Conservation (phyloP, 2,113 vertebrate genomes). For the Pluvianellus socialis region DNA sequence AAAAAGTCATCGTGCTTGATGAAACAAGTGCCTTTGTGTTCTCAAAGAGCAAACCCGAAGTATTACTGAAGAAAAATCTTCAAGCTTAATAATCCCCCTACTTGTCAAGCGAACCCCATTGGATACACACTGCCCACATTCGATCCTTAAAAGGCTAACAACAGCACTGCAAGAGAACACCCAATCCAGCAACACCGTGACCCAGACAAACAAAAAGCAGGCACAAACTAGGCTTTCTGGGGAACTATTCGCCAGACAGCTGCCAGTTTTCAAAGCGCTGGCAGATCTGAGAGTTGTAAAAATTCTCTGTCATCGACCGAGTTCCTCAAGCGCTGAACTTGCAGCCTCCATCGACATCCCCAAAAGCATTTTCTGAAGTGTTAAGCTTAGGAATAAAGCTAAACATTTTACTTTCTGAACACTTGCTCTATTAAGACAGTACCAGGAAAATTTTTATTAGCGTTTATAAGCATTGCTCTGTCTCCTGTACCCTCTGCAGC, state of each 20-base stretch:
- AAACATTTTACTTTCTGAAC: background rate
- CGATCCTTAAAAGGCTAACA: conserved; percentile 58
- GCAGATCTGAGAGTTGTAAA: background rate
- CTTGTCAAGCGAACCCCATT: background rate
- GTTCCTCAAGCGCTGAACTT: background rate
- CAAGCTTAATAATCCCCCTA: background rate
- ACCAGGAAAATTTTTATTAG: background rate
- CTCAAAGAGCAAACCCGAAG: background rate
- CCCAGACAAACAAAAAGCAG: background rate
- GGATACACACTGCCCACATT: background rate
- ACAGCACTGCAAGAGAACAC: background rate
- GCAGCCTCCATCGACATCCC: background rate
- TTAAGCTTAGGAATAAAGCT: background rate
- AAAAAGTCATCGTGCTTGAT: rapidly evolving
- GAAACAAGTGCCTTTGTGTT: rapidly evolving
- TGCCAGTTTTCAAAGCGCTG: background rate
- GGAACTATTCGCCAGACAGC: background rate
- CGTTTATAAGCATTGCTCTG: background rate
- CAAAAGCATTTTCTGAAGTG: background rate
- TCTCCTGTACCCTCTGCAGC: background rate
- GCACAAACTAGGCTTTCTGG: background rate
- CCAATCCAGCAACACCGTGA: background rate
- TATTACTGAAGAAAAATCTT: background rate
- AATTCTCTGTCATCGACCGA: background rate
- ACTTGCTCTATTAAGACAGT: background rate